Evolutionary conservation across 2,888 invertebrate genomes (phyloP), one percentile per base, ranked within the genome.

Genomic region (Leptopterna dolabrata): DNA sequence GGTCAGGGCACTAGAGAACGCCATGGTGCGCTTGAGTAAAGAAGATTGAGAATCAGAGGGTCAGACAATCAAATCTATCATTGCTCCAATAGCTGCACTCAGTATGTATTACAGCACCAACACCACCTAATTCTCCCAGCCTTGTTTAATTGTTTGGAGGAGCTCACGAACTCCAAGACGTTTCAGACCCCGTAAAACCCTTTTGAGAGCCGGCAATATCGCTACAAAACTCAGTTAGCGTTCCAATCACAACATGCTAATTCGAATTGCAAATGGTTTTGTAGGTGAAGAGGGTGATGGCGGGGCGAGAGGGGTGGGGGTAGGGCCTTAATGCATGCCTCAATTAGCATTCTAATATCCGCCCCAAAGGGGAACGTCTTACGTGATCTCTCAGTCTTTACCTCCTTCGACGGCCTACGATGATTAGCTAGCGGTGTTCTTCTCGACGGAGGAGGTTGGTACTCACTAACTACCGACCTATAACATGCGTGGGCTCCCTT

Each of bases 321-420:
- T 27, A 1, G 29, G 36, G 76, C 29, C 76, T 41, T 76, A 43
- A 76, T 43, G 76, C 76, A 76, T 76, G 76, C 76, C 16, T 76
- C 76, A 76, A 76, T 76, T 76, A 76, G 76, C 76, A 76, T 76
- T 76, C 76, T 76, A 76, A 76, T 76, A 76, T 36, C 76, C 76
- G 36, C 9, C 13, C 19, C 1, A 1, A n/a, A 29, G 76, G 76
- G 36, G 16, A 4, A 29, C 36, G 76, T 76, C 76, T 76, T 76
- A 76, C 76, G 36, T 30, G 76, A 41, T 11, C 36, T 43, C 27
- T 45, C 16, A 13, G 45, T 45, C 45, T 45, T 45, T 45, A 45
- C 11, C n/a, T n/a, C n/a, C n/a, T n/a, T n/a, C n/a, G n/a, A 16
- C 1, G 45, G n/a, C 55, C 55, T 63, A n/a, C 63, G 11, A 4